phyloP scores from a whole-genome alignment of 2,113 vertebrate genomes.

The Rousettus leschenaultii region DNA sequence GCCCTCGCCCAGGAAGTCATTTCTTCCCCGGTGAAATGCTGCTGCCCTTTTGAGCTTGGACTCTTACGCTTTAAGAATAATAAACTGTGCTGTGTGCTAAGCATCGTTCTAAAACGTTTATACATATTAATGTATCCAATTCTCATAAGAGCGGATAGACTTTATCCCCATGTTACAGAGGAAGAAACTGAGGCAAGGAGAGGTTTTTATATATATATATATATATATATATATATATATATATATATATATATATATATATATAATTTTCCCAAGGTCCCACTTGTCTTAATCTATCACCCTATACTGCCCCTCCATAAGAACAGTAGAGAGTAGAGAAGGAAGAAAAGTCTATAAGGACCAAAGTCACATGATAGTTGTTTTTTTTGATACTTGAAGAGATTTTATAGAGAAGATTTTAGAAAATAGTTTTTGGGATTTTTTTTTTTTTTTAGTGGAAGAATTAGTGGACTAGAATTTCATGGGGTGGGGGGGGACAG shows the following conservation, averaged over 20 bases:
- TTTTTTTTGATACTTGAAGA: not conserved
- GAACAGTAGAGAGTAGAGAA: not conserved
- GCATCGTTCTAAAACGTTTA: not conserved
- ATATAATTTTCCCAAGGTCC: not conserved
- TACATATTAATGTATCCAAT: not conserved
- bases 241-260: no score
- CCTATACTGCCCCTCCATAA: not conserved
- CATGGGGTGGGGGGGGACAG: not conserved
- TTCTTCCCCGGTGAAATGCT: not conserved
- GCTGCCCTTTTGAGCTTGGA: not conserved
- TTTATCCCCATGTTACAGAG: not conserved
- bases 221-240: no score
- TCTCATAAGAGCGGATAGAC: not conserved
- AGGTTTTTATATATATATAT: no score
- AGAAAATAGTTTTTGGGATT: not conserved
- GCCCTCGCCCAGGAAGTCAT: accelerated
- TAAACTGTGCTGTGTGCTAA: not conserved
- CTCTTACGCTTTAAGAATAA: not conserved
- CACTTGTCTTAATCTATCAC: not conserved
- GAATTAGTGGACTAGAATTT: not conserved
- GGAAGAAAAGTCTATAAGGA: not conserved
- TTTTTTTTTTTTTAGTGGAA: not conserved
- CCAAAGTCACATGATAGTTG: not conserved
- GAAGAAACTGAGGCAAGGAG: not conserved
- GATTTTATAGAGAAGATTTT: not conserved